A percentile compares a stretch with the other conserved stretches of the same genome.
phyloP scores from a whole-genome alignment of 2,888 invertebrate genomes.

The Disparrhopalites patrizii region DNA sequence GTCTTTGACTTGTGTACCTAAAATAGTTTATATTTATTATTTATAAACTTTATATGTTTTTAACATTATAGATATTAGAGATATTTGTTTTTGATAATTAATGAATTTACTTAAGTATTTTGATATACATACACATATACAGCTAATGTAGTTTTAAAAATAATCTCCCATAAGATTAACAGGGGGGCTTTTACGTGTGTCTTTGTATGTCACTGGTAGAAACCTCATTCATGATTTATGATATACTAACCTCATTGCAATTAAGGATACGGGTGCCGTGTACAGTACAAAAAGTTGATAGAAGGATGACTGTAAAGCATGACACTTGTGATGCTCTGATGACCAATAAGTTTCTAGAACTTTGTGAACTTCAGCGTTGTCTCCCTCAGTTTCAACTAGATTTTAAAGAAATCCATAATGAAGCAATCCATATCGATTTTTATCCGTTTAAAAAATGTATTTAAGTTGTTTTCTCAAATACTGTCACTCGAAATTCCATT shows the following conservation, averaged over 20 bases:
- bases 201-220: too few species aligned
- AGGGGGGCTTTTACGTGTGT: too few species aligned
- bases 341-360: slow-evolving; percentile 62
- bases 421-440: too few species aligned
- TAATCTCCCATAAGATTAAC: too few species aligned
- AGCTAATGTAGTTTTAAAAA: too few species aligned
- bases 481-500: background rate
- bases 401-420: too few species aligned
- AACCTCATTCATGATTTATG: too few species aligned
- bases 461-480: background rate
- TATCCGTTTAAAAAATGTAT: too few species aligned
- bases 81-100: too few species aligned
- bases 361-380: slow-evolving; percentile 7
- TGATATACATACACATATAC: too few species aligned
- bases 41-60: background rate
- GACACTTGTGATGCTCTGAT: slow-evolving; percentile 82
- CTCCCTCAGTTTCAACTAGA: too few species aligned
- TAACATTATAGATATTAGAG: background rate
- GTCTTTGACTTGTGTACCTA: slow-evolving; percentile 3
- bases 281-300: slow-evolving; percentile 71
- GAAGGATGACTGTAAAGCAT: slow-evolving; percentile 64
- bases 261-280: slow-evolving; percentile 67
- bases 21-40: background rate
- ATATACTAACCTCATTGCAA: slow-evolving; percentile 55
- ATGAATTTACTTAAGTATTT: background rate